Evolutionary conservation across 2,113 vertebrate species (phyloP).

Genomic region (Festucalex cinctus): DNA sequence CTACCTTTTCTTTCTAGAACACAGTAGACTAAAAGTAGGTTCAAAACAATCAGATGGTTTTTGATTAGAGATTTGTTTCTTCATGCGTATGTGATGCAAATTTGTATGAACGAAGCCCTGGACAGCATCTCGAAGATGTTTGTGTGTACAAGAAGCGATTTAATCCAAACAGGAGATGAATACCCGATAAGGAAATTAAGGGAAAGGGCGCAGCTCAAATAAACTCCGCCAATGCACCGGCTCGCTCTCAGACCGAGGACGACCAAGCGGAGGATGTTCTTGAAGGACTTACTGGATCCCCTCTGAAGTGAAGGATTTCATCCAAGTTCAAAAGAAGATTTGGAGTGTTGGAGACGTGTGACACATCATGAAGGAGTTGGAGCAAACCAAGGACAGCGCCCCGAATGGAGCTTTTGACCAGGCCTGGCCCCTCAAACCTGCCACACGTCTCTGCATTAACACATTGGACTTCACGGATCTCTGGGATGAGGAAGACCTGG

Average conservation of each 20-base stretch:
- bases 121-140: slow-evolving; percentile 34
- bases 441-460: slow-evolving; percentile 60
- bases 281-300: background rate
- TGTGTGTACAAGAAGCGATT: slow-evolving; percentile 62
- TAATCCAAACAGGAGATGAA: slow-evolving; percentile 73
- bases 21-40: background rate
- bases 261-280: slow-evolving; percentile 6
- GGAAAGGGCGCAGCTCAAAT: slow-evolving; percentile 77
- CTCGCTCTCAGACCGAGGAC: slow-evolving; percentile 11
- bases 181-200: slow-evolving; percentile 73
- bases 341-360: background rate
- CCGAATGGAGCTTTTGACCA: slow-evolving; percentile 44
- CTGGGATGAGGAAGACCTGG: slow-evolving; percentile 74
- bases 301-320: slow-evolving; percentile 10
- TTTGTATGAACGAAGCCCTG: slow-evolving; percentile 34
- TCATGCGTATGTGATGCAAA: too few relatives aligned
- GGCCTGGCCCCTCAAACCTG: slow-evolving; percentile 28
- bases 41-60: background rate
- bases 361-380: slow-evolving; percentile 60
- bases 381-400: slow-evolving; percentile 33
- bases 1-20: background rate
- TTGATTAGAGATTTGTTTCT: background rate
- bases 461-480: slow-evolving; percentile 75
- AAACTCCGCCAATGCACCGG: slow-evolving; percentile 41
- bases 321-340: slow-evolving; percentile 2